These are phyloP conservation scores for Coelogynopora nodosa DNA, from an alignment of 2,888 invertebrate species.

Conservation along the genomic window DNA sequence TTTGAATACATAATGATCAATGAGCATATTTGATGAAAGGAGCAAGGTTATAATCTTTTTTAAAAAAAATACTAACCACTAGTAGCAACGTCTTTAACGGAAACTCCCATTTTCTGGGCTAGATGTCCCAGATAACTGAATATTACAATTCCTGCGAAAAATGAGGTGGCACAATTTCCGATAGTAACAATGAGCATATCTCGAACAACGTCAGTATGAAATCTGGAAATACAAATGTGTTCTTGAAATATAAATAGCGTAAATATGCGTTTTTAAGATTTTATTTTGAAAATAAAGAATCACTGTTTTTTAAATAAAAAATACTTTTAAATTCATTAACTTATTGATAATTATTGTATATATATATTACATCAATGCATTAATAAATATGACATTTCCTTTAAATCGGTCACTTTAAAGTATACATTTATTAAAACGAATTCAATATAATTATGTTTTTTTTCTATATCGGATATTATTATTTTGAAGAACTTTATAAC, in stretches of 20 bases:
- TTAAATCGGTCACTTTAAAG: too few species aligned
- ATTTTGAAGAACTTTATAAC: too few species aligned
- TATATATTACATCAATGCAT: neutral
- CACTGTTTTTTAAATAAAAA: neutral
- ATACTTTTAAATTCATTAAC: neutral
- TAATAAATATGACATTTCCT: too few species aligned
- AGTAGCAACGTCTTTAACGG: neutral
- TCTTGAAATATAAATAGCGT: too few species aligned
- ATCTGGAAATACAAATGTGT: neutral
- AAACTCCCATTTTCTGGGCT: neutral
- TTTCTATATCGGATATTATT: too few species aligned
- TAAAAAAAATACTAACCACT: neutral
- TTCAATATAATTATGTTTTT: too few species aligned
- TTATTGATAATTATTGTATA: neutral
- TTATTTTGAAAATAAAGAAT: neutral
- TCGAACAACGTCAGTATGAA: neutral
- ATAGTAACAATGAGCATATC: neutral
- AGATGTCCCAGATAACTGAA: neutral
- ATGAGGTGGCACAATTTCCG: neutral
- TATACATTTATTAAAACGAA: too few species aligned
- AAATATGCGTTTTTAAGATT: too few species aligned
- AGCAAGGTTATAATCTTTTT: too few species aligned
- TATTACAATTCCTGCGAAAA: neutral
- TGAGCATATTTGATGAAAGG: too few species aligned
- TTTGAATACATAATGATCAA: too few species aligned